A percentile compares a stretch with the other conserved stretches of the same genome.
These are phyloP conservation scores for Oxytorus armatus DNA, from an alignment of 2,888 invertebrate genomes.

Conservation along the genomic window DNA sequence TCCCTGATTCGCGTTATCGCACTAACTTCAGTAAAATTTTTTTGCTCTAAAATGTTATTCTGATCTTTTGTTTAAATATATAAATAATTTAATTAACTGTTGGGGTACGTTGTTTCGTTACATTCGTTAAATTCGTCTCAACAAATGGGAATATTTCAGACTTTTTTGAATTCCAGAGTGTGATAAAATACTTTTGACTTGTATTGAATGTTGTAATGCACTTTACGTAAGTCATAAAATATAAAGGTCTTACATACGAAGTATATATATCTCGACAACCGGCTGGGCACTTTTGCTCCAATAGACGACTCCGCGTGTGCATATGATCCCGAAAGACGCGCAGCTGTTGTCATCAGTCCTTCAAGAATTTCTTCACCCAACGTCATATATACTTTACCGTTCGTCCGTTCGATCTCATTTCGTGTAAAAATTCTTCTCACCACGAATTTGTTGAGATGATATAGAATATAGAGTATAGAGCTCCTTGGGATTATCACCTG, in stretches of 20 bases:
- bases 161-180: not conserved
- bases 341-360: conserved; percentile 65
- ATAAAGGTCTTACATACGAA: conserved; percentile 15
- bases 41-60: too few relatives aligned
- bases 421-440: conserved; percentile 28
- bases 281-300: conserved; percentile 63
- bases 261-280: conserved; percentile 51
- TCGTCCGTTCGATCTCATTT: conserved; percentile 40
- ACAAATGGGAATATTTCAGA: too few relatives aligned
- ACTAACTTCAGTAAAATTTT: too few relatives aligned
- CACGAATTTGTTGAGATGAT: conserved; percentile 15
- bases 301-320: conserved; percentile 18
- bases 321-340: conserved; percentile 37
- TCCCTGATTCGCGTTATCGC: too few relatives aligned
- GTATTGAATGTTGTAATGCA: not conserved
- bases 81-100: too few relatives aligned
- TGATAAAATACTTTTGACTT: not conserved
- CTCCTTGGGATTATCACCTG: conserved; percentile 20
- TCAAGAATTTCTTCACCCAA: conserved; percentile 49
- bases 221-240: conserved; percentile 12
- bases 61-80: too few relatives aligned
- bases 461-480: not conserved
- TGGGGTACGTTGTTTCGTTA: too few relatives aligned
- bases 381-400: conserved; percentile 40
- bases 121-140: too few relatives aligned